A percentile compares a stretch with the other conserved stretches of the same genome.
These are phyloP conservation scores for Eristalinus sepulchralis DNA, from an alignment of 2,888 invertebrate species.

Conservation along the genomic window DNA sequence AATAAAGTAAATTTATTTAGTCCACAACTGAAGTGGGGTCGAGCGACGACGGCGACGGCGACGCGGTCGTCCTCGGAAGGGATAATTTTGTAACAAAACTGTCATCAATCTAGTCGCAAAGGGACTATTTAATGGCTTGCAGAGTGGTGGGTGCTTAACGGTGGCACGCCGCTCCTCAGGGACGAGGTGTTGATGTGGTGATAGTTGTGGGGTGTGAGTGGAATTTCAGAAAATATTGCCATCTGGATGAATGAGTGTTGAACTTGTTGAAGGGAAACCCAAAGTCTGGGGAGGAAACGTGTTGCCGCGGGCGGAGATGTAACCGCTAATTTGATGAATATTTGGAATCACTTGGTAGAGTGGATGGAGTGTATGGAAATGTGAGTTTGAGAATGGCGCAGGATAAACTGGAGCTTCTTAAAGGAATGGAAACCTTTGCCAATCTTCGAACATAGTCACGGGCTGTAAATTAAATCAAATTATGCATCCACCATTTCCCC, in stretches of 20 bases:
- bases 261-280: not conserved
- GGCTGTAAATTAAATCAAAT: too few relatives aligned
- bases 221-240: not conserved
- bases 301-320: not conserved
- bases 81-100: not conserved
- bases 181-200: not conserved
- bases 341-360: not conserved
- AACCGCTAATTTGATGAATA: not conserved
- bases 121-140: not conserved
- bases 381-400: too few relatives aligned
- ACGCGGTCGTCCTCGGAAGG: not conserved
- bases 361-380: too few relatives aligned
- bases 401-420: too few relatives aligned
- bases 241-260: not conserved
- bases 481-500: too few relatives aligned
- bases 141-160: not conserved
- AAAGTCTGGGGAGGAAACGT: not conserved
- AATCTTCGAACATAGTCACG: too few relatives aligned
- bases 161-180: not conserved
- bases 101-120: not conserved
- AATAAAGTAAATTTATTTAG: not conserved
- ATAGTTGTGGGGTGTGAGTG: not conserved
- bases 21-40: not conserved
- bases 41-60: too few relatives aligned
- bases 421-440: too few relatives aligned